Base-by-base conservation (phyloP, 64 coral and sea anemone genomes). In the Astreopora myriophthalma region DNA sequence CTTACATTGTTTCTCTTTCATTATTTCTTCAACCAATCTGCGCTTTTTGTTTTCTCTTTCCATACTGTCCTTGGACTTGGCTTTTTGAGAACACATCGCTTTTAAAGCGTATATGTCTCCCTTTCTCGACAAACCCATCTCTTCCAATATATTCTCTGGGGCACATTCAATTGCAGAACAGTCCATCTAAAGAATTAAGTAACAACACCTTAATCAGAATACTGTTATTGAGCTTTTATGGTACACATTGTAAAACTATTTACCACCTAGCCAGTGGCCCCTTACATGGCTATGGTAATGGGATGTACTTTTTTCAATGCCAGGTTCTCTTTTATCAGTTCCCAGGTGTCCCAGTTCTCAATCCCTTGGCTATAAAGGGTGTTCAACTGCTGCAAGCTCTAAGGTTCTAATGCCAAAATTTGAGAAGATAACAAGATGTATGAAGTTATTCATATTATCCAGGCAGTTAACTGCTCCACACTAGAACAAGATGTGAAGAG, bases 151-250 rank as follows among this genome's bases (percentile, higher is more conserved):
- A 72, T 71, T 34, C 40, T 91, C 39, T 52, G 81, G 80, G 51
- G 91, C 76, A 63, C 51, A 87, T 48, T 78, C 58, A 61, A 93
- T 32, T 76, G 73, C 82, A 75, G 69, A 81, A 79, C 71, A 86
- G 62, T 92, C 78, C 68, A 84, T 92, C 89, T 85, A 48, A 37
- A 71, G 46, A 92, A 85, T 76, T 76, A 76, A 48, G 49, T 19
- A 55, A 55, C 49, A 76, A 76, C 22, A 11, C 22, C 42, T 76
- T 76, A 76, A 76, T 76, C 38, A 76, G 73, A 26, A 76, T 76
- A 76, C 10, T 76, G 39, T 48, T n/a, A 76, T 76, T 76, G 37
- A 76, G 73, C 73, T 74, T 76, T 69, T 40, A 76, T 76, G 22
- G n/a, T 48, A 76, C 37, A 76, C 23, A 76, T 46, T 76, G 22